These are phyloP conservation scores for Empis stercorea DNA, from an alignment of 2,888 invertebrate species.

Conservation along the genomic window DNA sequence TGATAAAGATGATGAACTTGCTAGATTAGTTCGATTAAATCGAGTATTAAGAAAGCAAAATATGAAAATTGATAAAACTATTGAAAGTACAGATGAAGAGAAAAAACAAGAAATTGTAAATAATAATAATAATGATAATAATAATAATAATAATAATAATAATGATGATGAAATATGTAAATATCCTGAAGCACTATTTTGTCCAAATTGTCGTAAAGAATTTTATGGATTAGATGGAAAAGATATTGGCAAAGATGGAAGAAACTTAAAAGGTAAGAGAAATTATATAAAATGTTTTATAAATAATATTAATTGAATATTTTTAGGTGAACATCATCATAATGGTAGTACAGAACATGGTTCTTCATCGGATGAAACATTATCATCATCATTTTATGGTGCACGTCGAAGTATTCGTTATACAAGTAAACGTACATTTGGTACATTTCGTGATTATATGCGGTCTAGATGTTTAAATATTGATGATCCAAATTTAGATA, in stretches of 20 bases:
- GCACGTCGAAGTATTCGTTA: constrained; percentile 35
- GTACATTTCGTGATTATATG: constrained; percentile 34
- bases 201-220: constrained; percentile 33
- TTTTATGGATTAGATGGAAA: constrained; percentile 32
- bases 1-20: constrained; percentile 32
- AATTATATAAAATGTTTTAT: background rate
- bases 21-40: constrained; percentile 28
- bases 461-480: constrained; percentile 32
- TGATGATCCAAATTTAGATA: constrained; percentile 27
- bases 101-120: too few relatives aligned
- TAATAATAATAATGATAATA: constrained; percentile 13
- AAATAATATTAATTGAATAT: constrained; percentile 1
- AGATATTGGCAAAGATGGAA: constrained; percentile 24
- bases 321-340: constrained; percentile 18
- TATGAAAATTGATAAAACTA: constrained; percentile 18
- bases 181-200: constrained; percentile 31
- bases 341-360: constrained; percentile 23
- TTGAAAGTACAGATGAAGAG: constrained; percentile 15
- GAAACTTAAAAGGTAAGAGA: constrained; percentile 21
- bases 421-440: constrained; percentile 36
- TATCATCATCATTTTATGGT: constrained; percentile 35
- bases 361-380: constrained; percentile 36
- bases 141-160: constrained; percentile 5
- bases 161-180: constrained; percentile 19
- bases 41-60: constrained; percentile 25